Evolutionary conservation across 2,797 vertebrate species (phyloP).

Genomic region (Enteromius unitaeniatus): DNA sequence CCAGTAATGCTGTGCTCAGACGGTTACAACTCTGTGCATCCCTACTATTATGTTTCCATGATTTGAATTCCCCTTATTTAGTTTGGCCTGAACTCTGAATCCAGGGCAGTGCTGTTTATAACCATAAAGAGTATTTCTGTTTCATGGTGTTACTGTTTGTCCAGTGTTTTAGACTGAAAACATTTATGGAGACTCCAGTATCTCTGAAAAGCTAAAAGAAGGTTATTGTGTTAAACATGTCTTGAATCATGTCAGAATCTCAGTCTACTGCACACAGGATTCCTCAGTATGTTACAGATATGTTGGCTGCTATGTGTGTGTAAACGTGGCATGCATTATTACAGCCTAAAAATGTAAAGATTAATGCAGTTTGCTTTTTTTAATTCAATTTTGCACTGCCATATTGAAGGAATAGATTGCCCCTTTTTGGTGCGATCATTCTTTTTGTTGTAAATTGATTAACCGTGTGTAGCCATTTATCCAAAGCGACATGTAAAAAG

Average conservation of each 20-base stretch:
- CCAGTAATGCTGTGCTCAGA: conserved; percentile 12
- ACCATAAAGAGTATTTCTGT: not conserved
- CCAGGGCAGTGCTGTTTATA: not conserved
- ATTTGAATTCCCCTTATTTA: not conserved
- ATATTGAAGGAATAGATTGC: not conserved
- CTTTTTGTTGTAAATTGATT: not conserved
- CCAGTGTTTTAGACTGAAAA: not conserved
- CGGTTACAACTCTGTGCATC: not conserved
- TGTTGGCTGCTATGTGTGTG: conserved; percentile 10
- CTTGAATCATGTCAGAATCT: conserved; percentile 16
- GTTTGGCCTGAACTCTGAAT: not conserved
- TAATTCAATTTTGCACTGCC: not conserved
- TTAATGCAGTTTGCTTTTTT: conserved; percentile 2
- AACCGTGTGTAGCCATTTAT: not conserved
- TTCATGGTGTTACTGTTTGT: not conserved
- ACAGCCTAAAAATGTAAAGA: conserved; percentile 10
- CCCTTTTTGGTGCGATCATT: not conserved
- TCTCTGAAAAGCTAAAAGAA: not conserved
- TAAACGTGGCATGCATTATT: not conserved
- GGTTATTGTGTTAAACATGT: not conserved
- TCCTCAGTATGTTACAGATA: not conserved
- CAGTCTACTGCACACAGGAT: not conserved
- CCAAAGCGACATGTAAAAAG: not conserved
- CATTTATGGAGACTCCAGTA: not conserved
- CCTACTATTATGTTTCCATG: not conserved